Percentiles rank a stretch among this genome's conserved stretches.
These are phyloP conservation scores for Tapirus terrestris DNA, from an alignment of 2,113 vertebrate species.

Conservation along the genomic window DNA sequence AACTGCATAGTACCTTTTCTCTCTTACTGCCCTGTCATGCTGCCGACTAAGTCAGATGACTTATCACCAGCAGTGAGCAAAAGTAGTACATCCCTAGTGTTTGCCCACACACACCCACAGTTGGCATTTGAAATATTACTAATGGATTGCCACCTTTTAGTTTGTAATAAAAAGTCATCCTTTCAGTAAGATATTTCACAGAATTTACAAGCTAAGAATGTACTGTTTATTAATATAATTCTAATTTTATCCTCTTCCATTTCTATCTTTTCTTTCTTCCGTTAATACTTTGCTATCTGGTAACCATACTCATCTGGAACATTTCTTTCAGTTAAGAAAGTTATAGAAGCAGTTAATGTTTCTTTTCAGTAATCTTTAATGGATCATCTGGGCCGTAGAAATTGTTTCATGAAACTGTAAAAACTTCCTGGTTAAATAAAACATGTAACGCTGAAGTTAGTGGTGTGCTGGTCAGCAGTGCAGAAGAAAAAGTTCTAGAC, in stretches of 20 bases:
- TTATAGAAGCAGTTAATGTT: not conserved
- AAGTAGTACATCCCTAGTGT: not conserved
- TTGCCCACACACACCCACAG: not conserved
- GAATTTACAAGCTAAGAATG: not conserved
- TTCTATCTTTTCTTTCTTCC: not conserved
- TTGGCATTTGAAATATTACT: not conserved
- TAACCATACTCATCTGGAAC: not conserved
- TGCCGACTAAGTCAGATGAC: not conserved
- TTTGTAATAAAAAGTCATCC: not conserved
- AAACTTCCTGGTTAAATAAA: not conserved
- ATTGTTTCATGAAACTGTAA: not conserved
- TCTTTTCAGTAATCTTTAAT: not conserved
- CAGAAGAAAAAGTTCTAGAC: not conserved
- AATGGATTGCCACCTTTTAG: not conserved
- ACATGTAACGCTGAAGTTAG: rapidly evolving
- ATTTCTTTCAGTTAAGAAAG: not conserved
- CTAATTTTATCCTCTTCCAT: not conserved
- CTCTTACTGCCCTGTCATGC: no score
- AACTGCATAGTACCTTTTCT: not conserved
- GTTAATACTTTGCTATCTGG: not conserved
- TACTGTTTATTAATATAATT: not conserved
- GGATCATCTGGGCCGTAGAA: not conserved
- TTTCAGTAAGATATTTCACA: not conserved
- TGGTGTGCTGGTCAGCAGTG: not conserved
- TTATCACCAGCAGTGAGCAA: not conserved